Percentiles rank a stretch among this genome's conserved stretches.
These are phyloP conservation scores for Vulpes lagopus DNA, from an alignment of 2,113 vertebrate species.

Conservation along the genomic window DNA sequence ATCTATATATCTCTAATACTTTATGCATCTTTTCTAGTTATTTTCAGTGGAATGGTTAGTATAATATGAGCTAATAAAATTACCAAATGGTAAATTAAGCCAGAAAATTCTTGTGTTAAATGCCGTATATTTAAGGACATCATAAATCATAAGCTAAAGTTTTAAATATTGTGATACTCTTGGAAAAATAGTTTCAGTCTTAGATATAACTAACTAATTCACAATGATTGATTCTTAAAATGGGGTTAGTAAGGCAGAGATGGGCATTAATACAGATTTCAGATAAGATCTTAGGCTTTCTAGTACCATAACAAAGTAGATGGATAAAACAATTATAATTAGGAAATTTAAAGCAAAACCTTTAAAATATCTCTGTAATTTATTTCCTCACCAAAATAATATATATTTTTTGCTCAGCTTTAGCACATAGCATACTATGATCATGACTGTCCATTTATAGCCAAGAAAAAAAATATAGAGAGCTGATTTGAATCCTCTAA, in stretches of 20 bases:
- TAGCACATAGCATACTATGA: background rate
- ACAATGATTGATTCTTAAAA: background rate
- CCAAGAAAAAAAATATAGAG: background rate
- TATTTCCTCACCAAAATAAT: constrained; percentile 26
- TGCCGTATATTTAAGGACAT: background rate
- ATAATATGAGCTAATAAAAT: background rate
- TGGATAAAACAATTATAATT: background rate
- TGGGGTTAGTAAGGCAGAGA: background rate
- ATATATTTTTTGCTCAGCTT: constrained; percentile 34
- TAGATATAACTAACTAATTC: background rate
- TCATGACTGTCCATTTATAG: background rate
- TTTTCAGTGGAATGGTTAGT: background rate
- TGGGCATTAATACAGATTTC: background rate
- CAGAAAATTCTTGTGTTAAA: background rate
- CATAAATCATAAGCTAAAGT: background rate
- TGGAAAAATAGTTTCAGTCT: constrained; percentile 30
- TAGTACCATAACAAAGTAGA: background rate
- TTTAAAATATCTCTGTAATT: constrained; percentile 45
- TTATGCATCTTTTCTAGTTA: background rate
- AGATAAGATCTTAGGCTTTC: background rate
- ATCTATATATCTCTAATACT: background rate
- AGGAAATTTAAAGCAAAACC: constrained; percentile 18
- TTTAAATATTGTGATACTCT: background rate
- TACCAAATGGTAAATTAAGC: background rate
- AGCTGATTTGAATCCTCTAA: background rate